Conservation (phyloP, 2,797 vertebrate species). For the Sciaenops ocellatus region DNA sequence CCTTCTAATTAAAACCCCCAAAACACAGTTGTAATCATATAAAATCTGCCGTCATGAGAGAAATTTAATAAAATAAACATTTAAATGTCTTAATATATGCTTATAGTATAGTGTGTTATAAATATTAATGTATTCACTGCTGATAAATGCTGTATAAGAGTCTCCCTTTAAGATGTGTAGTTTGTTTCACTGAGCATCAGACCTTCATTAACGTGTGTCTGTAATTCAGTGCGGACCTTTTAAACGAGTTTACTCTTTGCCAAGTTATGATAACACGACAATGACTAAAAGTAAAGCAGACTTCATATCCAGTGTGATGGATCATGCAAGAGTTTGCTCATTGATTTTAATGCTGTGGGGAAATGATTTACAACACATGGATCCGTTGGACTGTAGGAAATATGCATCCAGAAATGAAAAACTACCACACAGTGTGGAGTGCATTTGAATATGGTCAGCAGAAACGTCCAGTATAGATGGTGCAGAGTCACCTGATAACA, state of each 20-base stretch:
- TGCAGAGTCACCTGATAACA: not conserved
- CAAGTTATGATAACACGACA: not conserved
- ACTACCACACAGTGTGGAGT: not conserved
- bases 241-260: not conserved
- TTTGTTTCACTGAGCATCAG: not conserved
- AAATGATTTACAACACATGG: not conserved
- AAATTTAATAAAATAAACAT: too few species aligned
- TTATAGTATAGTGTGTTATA: too few species aligned
- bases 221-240: not conserved
- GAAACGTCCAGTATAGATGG: not conserved
- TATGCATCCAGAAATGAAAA: not conserved
- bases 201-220: not conserved
- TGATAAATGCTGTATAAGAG: too few species aligned
- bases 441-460: not conserved
- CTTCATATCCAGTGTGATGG: not conserved
- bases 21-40: too few species aligned
- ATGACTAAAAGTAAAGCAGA: not conserved
- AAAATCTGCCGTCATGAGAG: too few species aligned
- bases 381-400: not conserved
- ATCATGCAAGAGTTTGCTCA: not conserved
- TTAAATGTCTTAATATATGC: too few species aligned
- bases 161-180: not conserved
- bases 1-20: too few species aligned
- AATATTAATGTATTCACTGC: too few species aligned
- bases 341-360: conserved; percentile 5